Percentiles rank a stretch among this genome's conserved stretches.
Evolutionary conservation across 2,113 vertebrate genomes (phyloP).

Genomic region (Hemichromis elongatus): DNA sequence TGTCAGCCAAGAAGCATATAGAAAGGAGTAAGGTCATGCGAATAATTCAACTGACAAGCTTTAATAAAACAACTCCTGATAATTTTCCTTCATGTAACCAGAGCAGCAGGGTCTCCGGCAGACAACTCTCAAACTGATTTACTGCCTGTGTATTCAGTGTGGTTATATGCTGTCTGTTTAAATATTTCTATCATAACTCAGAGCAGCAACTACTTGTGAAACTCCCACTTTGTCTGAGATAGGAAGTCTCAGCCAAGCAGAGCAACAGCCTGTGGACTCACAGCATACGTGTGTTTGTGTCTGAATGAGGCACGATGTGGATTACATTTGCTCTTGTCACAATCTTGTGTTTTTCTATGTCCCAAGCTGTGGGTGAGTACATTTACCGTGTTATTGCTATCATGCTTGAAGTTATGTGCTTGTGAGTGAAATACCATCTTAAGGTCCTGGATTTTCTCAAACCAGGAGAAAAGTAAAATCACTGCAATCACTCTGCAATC

Average conservation of each 20-base stretch:
- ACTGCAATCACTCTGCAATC: background rate
- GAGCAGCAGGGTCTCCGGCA: background rate
- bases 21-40: background rate
- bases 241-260: background rate
- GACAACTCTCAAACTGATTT: background rate
- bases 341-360: background rate
- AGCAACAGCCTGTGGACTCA: fast-evolving
- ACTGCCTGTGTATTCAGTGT: fast-evolving
- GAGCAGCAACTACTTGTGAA: conserved; percentile 10
- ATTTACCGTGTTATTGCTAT: background rate
- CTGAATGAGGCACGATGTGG: background rate
- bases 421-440: background rate
- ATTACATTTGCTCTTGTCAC: background rate
- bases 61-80: background rate
- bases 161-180: background rate
- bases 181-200: background rate
- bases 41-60: fast-evolving
- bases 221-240: background rate
- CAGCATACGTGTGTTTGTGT: background rate
- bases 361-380: background rate
- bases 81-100: background rate
- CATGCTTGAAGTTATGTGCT: background rate
- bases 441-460: background rate
- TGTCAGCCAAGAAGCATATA: background rate
- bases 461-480: background rate